Evolutionary conservation across 2,113 vertebrate species (phyloP), one percentile per base, ranked within the genome.

Genomic region (Nansenia antarctica): DNA sequence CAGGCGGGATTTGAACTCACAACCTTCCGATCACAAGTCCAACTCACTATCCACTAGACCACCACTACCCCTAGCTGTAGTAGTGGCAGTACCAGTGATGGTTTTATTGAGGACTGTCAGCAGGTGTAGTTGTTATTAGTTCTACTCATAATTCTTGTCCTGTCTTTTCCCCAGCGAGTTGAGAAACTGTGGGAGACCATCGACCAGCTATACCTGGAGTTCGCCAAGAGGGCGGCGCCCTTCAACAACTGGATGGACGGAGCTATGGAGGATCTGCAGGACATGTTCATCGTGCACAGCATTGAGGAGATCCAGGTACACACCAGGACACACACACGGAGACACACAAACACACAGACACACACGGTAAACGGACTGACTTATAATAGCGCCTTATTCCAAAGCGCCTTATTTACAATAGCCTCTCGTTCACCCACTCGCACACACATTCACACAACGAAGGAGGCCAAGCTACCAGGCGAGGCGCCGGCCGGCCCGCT

Each of bases 181-280:
- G 94, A 95, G 85, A 95, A 95, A 77, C 89, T 95, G 69, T 92
- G 94, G 92, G 94, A 95, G 87, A 95, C 94, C 1, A 94, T 95
- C 9, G 94, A 95, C 84, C 94, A 95, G 89, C 84, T 95, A 72
- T 94, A 94, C 77, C 84, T 95, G 83, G 94, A 95, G 87, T 95
- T 95, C 3, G 94, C 94, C 73, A 95, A 95, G 90, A 91, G 94
- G 80, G 94, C 94, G 0, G 94, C 94, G 2, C 94, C 94, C 24
- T 95, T 95, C 81, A 95, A 95, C 88, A 95, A 94, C 90, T 95
- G 94, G 94, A 94, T 95, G 94, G 94, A 95, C 8, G 94, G 94
- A 67, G 94, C 94, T 67, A 91, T 88, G 71, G 94, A 95, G 87
- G 94, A 95, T 74, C 90, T 95, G 82, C 94, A 95, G 90, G 94